phyloP scores from a whole-genome alignment of 2,113 vertebrate species.

The Nibea coibor region DNA sequence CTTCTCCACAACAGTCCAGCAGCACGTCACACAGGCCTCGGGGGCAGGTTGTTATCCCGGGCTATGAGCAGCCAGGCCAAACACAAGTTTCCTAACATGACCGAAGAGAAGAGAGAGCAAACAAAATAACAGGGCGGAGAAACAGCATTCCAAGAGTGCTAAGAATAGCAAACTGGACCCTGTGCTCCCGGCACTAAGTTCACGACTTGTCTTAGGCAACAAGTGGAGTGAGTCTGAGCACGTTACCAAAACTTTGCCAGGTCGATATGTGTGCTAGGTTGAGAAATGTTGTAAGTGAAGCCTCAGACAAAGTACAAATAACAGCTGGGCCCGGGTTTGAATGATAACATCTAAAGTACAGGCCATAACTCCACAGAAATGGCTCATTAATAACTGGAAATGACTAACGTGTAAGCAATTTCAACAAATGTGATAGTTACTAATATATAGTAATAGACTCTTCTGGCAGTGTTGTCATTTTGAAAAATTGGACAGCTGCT shows the following conservation, averaged over 20 bases:
- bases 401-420: neutral
- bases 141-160: constrained; percentile 82
- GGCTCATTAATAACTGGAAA: neutral
- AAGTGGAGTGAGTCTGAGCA: constrained; percentile 45
- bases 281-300: neutral
- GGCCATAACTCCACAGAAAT: neutral
- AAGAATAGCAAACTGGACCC: constrained; percentile 84
- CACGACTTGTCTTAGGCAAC: constrained; percentile 68
- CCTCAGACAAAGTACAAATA: neutral
- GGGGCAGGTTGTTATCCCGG: constrained; percentile 49
- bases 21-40: constrained; percentile 42
- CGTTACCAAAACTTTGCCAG: constrained; percentile 52
- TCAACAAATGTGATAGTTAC: neutral
- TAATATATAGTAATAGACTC: neutral
- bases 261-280: constrained; percentile 14
- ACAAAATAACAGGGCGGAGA: constrained; percentile 81
- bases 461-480: neutral
- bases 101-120: constrained; percentile 66
- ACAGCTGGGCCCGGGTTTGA: neutral
- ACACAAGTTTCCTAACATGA: constrained; percentile 72
- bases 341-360: neutral
- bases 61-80: constrained; percentile 52
- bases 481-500: constrained; percentile 11
- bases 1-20: constrained; percentile 29
- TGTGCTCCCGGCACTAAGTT: constrained; percentile 73